Evolutionary conservation across 2,113 vertebrate genomes (phyloP).

Genomic region (Menidia beryllina): DNA sequence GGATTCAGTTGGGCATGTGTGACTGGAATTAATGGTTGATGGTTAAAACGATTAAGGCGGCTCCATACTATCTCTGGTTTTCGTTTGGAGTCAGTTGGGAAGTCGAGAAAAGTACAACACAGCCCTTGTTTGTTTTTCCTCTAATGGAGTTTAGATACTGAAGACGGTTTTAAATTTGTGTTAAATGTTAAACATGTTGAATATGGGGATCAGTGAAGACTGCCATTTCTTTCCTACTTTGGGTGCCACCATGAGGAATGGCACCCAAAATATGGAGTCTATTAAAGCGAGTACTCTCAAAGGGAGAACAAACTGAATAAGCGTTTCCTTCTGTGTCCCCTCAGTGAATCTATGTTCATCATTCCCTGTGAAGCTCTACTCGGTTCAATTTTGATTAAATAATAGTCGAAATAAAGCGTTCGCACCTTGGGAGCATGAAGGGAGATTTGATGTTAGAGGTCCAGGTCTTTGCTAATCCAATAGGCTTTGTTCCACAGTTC

Average conservation of each 20-base stretch:
- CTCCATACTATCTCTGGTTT: background rate
- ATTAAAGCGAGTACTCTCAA: conserved; percentile 13
- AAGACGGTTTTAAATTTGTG: background rate
- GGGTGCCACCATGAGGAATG: background rate
- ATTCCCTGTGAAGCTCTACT: conserved; percentile 49
- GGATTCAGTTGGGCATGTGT: conserved; percentile 21
- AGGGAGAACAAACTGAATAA: conserved; percentile 23
- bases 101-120: background rate
- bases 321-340: conserved; percentile 27
- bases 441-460: conserved; percentile 1
- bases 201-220: background rate
- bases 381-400: conserved; percentile 50
- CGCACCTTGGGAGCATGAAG: conserved; percentile 30
- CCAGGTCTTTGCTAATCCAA: conserved; percentile 34
- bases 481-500: conserved; percentile 11
- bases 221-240: background rate
- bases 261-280: background rate
- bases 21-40: conserved; percentile 20
- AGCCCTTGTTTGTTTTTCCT: background rate
- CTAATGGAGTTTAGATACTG: background rate
- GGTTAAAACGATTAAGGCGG: conserved; percentile 19
- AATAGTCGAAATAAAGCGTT: conserved; percentile 40
- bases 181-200: background rate
- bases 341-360: conserved; percentile 44
- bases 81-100: too few relatives aligned